These are phyloP conservation scores for Cladopsammia gracilis DNA, from an alignment of 64 coral and sea anemone genomes.

Conservation along the genomic window DNA sequence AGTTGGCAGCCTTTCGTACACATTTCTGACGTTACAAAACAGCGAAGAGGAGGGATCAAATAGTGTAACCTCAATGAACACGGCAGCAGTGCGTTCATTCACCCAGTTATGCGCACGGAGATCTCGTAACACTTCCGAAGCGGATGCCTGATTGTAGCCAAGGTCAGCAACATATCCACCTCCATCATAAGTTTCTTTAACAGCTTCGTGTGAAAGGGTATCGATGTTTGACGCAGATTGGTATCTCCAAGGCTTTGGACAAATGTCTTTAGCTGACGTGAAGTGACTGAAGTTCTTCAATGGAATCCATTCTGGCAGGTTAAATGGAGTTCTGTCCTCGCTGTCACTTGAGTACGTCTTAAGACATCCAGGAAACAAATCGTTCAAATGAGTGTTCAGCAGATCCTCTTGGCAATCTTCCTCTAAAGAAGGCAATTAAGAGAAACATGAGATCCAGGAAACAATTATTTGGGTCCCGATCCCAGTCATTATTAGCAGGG, in stretches of 20 bases:
- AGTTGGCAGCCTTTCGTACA: conserved; percentile 47
- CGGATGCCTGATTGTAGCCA: conserved; percentile 30
- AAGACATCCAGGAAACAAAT: background rate
- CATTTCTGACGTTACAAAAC: conserved; percentile 19
- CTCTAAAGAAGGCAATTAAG: no score
- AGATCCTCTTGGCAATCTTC: no score
- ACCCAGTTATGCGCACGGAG: conserved; percentile 29
- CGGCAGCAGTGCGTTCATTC: background rate
- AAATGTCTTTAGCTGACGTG: background rate
- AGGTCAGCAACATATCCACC: conserved; percentile 51
- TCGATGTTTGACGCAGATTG: background rate
- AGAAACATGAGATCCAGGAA: no score
- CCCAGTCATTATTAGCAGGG: no score
- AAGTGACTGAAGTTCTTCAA: background rate
- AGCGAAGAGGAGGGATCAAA: conserved; percentile 33
- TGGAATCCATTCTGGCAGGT: conserved; percentile 4
- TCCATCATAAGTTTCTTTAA: conserved; percentile 24
- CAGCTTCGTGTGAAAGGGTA: background rate
- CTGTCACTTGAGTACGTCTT: background rate
- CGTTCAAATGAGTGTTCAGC: no score
- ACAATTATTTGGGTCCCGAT: no score
- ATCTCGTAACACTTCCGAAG: background rate
- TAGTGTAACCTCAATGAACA: conserved; percentile 51
- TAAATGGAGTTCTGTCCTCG: background rate
- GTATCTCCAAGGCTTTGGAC: conserved; percentile 60